Evolutionary conservation across 2,797 vertebrate species (phyloP).

Genomic region (Pitangus sulphuratus): DNA sequence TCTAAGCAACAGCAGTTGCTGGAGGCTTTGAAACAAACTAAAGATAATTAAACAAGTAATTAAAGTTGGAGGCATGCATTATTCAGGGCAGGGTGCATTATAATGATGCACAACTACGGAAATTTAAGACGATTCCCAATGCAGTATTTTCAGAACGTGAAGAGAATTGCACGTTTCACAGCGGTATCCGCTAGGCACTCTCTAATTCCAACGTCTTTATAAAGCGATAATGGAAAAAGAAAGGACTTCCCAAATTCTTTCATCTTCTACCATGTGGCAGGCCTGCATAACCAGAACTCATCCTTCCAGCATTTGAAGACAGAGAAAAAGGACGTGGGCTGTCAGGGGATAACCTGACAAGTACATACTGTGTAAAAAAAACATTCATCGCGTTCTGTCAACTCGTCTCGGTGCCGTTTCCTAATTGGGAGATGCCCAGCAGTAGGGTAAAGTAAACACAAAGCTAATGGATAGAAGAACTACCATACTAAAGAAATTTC

Average conservation of each 20-base stretch:
- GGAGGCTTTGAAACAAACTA: conserved; percentile 82
- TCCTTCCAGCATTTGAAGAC: neutral
- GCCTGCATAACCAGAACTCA: neutral
- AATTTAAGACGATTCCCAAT: conserved; percentile 40
- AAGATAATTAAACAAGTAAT: conserved; percentile 85
- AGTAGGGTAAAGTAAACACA: neutral
- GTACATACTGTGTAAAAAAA: neutral
- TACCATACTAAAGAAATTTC: neutral
- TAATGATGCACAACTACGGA: conserved; percentile 9
- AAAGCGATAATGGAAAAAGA: neutral
- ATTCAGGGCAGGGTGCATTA: conserved; percentile 33
- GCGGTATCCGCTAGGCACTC: neutral
- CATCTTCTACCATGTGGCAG: neutral
- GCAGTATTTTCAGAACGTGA: neutral
- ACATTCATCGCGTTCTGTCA: neutral
- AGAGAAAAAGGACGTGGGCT: neutral
- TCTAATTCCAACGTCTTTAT: neutral
- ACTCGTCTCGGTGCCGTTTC: neutral
- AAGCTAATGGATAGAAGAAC: neutral
- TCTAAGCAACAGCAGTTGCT: conserved; percentile 82
- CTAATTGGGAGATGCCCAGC: neutral
- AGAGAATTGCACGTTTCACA: neutral
- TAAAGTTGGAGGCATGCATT: conserved; percentile 68
- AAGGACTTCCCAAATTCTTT: neutral
- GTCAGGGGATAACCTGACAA: neutral